Base-by-base conservation (phyloP, 35 echinoderm and acorn worm species). In the Apostichopus parvimensis region DNA sequence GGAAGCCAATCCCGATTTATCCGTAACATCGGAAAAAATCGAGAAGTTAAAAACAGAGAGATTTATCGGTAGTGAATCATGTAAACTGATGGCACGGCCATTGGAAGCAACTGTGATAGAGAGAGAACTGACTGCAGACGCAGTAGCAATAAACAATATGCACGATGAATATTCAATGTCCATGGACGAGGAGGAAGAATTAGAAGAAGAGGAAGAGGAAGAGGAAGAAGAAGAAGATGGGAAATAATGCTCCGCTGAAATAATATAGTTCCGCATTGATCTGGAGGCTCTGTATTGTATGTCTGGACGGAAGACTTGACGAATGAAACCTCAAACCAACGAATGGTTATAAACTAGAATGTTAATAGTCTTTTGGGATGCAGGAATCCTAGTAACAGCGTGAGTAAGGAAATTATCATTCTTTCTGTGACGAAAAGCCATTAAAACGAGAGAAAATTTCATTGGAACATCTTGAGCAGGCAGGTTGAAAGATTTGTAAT, bases 1-100 rank as follows among this genome's bases (percentile, higher is more conserved):
- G 8, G 86, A 88, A 62, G n/a, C 60, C 57, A 88, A 72, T 65
- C 62, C 86, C 23, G 86, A 88, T 9, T 54, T 88, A 68, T 61
- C 68, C 23, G 62, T 73, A 54, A 73, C 61, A 8, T 54, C 57
- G 21, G 86, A 88, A 17, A 88, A 88, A 73, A 60, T 88, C 15
- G 86, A 68, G 62, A 73, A 88, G 14, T 53, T 88, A 25, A 88
- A 88, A 88, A 73, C 86, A 0, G 68, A 73, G 21, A 11, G 86
- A 68, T 88, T 88, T 26, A 66, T 66, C 25, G 86, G 21, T 8
- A 26, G 64, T 14, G 86, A 88, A 8, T 73, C 86, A 22, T 88
- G 86, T n/a, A 88, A 68, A 54, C 64, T 88, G 6, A 54, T 88
- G 57, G 14, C 86, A 5, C 64, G 24, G 9, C 86, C 86, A 6